Conservation (phyloP, 2,113 vertebrate genomes). For the Mellivora capensis region DNA sequence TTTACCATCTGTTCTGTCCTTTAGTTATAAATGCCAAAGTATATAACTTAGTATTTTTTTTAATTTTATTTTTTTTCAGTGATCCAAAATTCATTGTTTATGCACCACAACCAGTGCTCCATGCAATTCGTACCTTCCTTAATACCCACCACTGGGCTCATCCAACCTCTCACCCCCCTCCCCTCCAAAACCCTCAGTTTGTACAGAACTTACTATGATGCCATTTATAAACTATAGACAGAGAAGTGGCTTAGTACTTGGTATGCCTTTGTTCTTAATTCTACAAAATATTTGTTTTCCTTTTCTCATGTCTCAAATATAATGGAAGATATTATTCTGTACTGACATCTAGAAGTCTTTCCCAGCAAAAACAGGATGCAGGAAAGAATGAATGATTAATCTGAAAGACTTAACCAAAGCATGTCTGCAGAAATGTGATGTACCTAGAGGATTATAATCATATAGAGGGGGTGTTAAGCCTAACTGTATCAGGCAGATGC, state of each 20-base stretch:
- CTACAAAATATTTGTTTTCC: constrained; percentile 50
- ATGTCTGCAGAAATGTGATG: background rate
- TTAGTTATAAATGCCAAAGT: constrained; percentile 51
- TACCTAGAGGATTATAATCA: background rate
- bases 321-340: constrained; percentile 36
- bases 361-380: background rate
- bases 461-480: background rate
- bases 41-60: constrained; percentile 25
- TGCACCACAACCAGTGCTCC: too few relatives aligned
- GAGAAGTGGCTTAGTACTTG: constrained; percentile 19
- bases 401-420: background rate
- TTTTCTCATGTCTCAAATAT: constrained; percentile 32
- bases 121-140: too few relatives aligned
- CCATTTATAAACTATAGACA: constrained; percentile 48
- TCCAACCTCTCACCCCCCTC: too few relatives aligned
- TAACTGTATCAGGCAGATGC: background rate
- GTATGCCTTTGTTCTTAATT: constrained; percentile 46
- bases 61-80: too few relatives aligned
- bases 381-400: background rate
- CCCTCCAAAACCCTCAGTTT: too few relatives aligned
- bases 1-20: constrained; percentile 65
- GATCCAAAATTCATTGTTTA: too few relatives aligned
- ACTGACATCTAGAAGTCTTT: constrained; percentile 42
- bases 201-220: constrained; percentile 46
- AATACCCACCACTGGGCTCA: too few relatives aligned